These are phyloP conservation scores for Musca vetustissima DNA, from an alignment of 1,140 invertebrate species.

Conservation along the genomic window DNA sequence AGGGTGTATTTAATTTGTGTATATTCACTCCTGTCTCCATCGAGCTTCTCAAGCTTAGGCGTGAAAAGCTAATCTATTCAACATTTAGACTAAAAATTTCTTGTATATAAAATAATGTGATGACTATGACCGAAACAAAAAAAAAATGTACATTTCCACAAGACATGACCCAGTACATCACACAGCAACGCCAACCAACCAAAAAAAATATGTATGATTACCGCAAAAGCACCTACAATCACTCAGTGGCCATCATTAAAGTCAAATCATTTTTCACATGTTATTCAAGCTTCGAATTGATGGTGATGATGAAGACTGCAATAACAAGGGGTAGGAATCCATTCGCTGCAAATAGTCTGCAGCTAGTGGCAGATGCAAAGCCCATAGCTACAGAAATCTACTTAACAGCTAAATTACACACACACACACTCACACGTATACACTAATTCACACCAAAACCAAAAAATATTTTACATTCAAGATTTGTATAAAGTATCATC, in stretches of 20 bases:
- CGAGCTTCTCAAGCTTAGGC: no score
- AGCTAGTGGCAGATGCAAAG: constrained; percentile 3
- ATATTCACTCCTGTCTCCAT: no score
- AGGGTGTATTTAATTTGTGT: no score
- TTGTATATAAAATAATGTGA: no score
- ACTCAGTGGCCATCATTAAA: constrained; percentile 53
- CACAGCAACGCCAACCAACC: no score
- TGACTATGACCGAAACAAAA: no score
- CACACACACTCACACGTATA: no score
- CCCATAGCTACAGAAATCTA: neutral
- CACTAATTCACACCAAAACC: neutral
- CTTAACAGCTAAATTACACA: constrained; percentile 5
- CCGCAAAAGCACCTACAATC: neutral
- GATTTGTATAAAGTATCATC: constrained; percentile 21
- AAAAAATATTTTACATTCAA: neutral
- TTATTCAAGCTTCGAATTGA: constrained; percentile 16
- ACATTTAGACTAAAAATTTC: no score
- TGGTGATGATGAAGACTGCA: neutral
- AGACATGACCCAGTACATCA: no score
- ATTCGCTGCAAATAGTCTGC: constrained; percentile 21
- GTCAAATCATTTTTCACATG: constrained; percentile 56
- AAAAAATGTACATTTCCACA: no score
- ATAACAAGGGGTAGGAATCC: neutral
- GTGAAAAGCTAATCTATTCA: no score
- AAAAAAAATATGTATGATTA: no score